Conservation (phyloP, 92 coral and sea anemone genomes). For the Parazoanthus swiftii region DNA sequence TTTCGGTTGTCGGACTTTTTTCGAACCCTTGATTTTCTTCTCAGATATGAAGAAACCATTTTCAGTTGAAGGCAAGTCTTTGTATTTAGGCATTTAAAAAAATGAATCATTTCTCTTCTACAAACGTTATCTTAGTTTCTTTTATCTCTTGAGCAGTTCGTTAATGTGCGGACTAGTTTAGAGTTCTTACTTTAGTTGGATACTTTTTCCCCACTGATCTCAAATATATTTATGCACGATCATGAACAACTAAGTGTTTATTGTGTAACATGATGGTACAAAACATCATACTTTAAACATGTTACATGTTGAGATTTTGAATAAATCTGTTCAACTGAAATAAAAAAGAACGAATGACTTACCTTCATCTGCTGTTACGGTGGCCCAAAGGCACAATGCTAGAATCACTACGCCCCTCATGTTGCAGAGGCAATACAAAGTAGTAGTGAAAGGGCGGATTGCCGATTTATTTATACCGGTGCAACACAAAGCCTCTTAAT, state of each 20-base stretch:
- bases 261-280: no score
- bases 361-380: slow-evolving; percentile 13
- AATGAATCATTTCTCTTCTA: no score
- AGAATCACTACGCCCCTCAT: slow-evolving; percentile 23
- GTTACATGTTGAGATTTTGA: neutral
- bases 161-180: no score
- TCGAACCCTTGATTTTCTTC: neutral
- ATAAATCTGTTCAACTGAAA: neutral
- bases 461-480: neutral
- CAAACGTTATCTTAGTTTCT: no score
- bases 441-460: neutral
- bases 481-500: no score
- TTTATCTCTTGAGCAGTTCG: no score
- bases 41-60: neutral
- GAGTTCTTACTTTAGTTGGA: no score
- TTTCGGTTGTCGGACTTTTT: no score
- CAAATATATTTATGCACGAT: no score
- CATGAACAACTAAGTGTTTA: no score
- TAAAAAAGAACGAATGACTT: neutral
- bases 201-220: no score
- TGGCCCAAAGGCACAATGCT: slow-evolving; percentile 22
- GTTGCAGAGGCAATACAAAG: neutral
- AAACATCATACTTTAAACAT: no score
- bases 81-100: neutral
- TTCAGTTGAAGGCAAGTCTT: neutral